Conservation (phyloP, 2,113 vertebrate species). For the Oncorhynchus keta region DNA sequence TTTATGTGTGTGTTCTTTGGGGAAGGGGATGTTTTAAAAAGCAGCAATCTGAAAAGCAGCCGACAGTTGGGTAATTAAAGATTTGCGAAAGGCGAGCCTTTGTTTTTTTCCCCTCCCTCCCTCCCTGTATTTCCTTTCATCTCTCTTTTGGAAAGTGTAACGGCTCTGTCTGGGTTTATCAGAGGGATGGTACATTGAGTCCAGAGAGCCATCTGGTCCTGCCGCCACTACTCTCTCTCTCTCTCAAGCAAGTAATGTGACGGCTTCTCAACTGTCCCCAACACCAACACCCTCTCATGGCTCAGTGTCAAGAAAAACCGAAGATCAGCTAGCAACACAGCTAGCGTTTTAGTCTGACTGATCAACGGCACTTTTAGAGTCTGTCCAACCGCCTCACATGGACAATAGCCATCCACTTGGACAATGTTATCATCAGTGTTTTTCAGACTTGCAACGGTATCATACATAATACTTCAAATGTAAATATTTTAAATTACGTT, state of each 20-base stretch:
- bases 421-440: too few species aligned
- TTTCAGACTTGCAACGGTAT: too few species aligned
- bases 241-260: neutral
- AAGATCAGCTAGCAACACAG: too few species aligned
- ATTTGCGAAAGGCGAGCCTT: constrained; percentile 62
- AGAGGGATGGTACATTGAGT: too few species aligned
- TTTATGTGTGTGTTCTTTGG: constrained; percentile 39
- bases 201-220: too few species aligned
- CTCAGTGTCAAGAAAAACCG: constrained; percentile 21
- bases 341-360: too few species aligned
- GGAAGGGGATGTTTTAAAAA: constrained; percentile 39
- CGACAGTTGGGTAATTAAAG: constrained; percentile 74
- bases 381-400: too few species aligned
- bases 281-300: constrained; percentile 13
- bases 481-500: too few species aligned
- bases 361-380: too few species aligned
- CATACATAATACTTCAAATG: too few species aligned
- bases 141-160: neutral
- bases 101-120: constrained; percentile 33
- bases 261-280: constrained; percentile 46
- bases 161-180: too few species aligned
- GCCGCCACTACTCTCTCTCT: neutral
- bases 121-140: constrained; percentile 10
- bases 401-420: too few species aligned
- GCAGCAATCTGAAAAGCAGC: constrained; percentile 62